Evolutionary conservation across 1,140 invertebrate species (phyloP).

Genomic region (Drosophila yakuba): DNA sequence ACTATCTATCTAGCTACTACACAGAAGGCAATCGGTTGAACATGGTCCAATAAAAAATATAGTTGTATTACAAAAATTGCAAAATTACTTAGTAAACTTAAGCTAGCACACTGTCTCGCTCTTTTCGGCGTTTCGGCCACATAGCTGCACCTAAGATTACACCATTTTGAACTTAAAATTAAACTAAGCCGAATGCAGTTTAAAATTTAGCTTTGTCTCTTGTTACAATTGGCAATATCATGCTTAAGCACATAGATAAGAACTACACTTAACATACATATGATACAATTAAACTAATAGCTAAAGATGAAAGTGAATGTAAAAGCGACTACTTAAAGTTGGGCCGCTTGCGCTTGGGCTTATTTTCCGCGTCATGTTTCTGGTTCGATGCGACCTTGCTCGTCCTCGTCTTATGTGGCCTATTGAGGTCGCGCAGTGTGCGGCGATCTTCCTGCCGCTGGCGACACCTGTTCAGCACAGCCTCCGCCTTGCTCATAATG

Average conservation of each 20-base stretch:
- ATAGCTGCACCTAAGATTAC: not conserved
- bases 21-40: not conserved
- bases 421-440: conserved; percentile 32
- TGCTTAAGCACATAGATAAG: not conserved
- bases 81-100: not conserved
- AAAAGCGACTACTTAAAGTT: not conserved
- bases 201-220: not conserved
- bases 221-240: not conserved
- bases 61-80: not conserved
- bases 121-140: not conserved
- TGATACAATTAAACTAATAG: not conserved
- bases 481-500: conserved; percentile 38
- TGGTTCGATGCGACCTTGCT: not conserved
- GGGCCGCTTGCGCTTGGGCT: not conserved
- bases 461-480: conserved; percentile 13
- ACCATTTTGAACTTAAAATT: not conserved
- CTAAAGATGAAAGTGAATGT: not conserved
- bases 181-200: not conserved
- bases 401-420: not conserved
- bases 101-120: not conserved
- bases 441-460: conserved; percentile 12
- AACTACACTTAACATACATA: not conserved
- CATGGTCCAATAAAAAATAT: not conserved
- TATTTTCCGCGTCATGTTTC: not conserved
- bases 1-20: no score